These are phyloP conservation scores for Drosophila parabipectinata DNA, from an alignment of 1,140 invertebrate genomes.

Conservation along the genomic window DNA sequence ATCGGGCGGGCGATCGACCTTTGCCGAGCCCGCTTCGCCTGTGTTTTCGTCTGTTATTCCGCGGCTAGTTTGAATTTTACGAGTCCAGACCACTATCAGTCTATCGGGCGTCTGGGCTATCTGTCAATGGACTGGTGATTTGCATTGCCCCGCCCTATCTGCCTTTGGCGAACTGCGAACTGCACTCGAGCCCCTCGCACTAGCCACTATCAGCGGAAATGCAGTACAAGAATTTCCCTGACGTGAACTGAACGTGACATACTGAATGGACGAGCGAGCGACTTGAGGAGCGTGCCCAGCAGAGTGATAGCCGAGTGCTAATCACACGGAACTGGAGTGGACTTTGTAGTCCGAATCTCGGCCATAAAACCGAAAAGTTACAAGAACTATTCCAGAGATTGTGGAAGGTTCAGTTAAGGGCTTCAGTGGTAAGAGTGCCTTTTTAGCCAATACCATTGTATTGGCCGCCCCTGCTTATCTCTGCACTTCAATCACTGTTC, in stretches of 20 bases:
- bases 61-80: slow-evolving; percentile 14
- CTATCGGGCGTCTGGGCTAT: slow-evolving; percentile 39
- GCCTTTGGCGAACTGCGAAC: slow-evolving; percentile 27
- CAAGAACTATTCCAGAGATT: background rate
- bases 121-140: slow-evolving; percentile 57
- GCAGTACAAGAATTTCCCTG: slow-evolving; percentile 38
- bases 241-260: slow-evolving; percentile 42
- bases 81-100: slow-evolving; percentile 38
- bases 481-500: background rate
- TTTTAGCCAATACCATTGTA: too few relatives aligned
- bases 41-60: slow-evolving; percentile 14
- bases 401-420: too few relatives aligned
- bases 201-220: slow-evolving; percentile 44
- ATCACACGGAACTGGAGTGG: slow-evolving; percentile 23
- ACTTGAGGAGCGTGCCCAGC: slow-evolving; percentile 36
- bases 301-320: slow-evolving; percentile 41
- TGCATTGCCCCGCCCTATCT: slow-evolving; percentile 47
- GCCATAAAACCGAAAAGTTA: background rate
- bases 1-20: slow-evolving; percentile 38
- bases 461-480: too few relatives aligned
- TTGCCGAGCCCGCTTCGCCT: slow-evolving; percentile 15
- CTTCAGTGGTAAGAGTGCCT: too few relatives aligned
- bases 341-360: slow-evolving; percentile 28
- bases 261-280: background rate
- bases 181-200: slow-evolving; percentile 13